Evolutionary conservation across 2,888 invertebrate genomes (phyloP), one percentile per base, ranked within the genome.

Genomic region (Scaptomyza tumidula): DNA sequence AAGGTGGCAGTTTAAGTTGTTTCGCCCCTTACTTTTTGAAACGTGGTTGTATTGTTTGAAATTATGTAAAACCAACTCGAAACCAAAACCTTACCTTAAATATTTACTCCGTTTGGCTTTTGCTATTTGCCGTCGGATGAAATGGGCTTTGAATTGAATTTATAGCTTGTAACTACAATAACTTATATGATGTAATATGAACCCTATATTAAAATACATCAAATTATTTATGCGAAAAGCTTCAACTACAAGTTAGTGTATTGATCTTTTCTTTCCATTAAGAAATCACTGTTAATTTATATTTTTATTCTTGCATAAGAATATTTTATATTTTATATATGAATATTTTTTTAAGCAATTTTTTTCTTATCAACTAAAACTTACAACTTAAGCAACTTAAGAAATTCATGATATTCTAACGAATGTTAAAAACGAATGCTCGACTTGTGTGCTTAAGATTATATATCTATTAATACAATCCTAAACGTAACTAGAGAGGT

Each of bases 291-390:
- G 33, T 33, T 1, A 16, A 44, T 37, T 49, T 75, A 69, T 70
- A 74, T 71, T 70, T 73, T 71, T 63, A 44, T 77, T 75, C 60
- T 86, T 79, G 72, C 70, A 65, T 83, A 74, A 86, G 80, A 86
- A 84, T 86, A 80, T 86, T 83, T 86, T 80, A 83, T 88, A 85
- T 84, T 85, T 86, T 60, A 74, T 86, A 79, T 85, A 72, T 79
- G 79, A 58, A 72, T 85, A 78, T 86, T 76, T 80, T 53, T 65
- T 69, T 58, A 65, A 58, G 54, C 61, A 67, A 49, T 58, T 71
- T 60, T 46, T 73, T 72, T 61, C 67, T 41, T 83, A 85, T 31
- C 1, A 37, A 31, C 41, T 85, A 78, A 43, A 54, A 56, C 70
- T 78, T 71, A 59, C 31, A 56, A 56, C 70, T 80, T 78, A 54